Conservation (phyloP, 2,888 invertebrate species). For the Serrognathus titanus region DNA sequence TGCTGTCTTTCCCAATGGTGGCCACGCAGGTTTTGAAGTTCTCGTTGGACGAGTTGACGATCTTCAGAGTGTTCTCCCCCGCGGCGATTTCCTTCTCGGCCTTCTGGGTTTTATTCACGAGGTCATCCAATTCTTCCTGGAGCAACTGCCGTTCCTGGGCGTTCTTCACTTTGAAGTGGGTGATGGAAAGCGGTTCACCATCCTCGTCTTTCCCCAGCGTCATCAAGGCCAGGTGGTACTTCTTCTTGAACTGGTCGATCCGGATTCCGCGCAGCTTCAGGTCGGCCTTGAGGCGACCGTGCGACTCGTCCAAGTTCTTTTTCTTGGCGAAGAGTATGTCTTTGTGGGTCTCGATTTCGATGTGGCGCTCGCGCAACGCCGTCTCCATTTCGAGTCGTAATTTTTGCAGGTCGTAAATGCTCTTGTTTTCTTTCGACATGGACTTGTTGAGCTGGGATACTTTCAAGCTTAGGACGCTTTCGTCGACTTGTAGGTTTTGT, state of each 20-base stretch:
- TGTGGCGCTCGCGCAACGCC: conserved; percentile 58
- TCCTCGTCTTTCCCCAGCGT: conserved; percentile 69
- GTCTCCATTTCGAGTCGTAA: conserved; percentile 68
- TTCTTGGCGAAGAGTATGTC: conserved; percentile 54
- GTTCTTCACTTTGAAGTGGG: conserved; percentile 68
- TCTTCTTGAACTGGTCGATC: conserved; percentile 57
- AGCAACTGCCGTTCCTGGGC: conserved; percentile 64
- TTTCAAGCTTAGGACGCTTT: conserved; percentile 65
- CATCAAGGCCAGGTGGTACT: conserved; percentile 46
- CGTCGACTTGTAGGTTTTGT: conserved; percentile 59
- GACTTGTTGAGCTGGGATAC: conserved; percentile 65
- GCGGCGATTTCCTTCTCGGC: conserved; percentile 84
- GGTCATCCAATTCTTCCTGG: conserved; percentile 73
- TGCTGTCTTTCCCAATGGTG: conserved; percentile 55
- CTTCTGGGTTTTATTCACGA: conserved; percentile 75
- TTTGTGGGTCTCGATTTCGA: conserved; percentile 56
- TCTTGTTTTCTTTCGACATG: conserved; percentile 60
- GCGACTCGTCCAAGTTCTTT: conserved; percentile 53
- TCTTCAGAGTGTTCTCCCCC: conserved; percentile 81
- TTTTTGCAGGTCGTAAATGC: conserved; percentile 65
- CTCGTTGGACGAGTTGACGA: conserved; percentile 76
- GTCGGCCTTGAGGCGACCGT: conserved; percentile 52
- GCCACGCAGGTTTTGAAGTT: conserved; percentile 67
- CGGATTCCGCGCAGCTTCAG: conserved; percentile 52
- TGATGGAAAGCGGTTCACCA: conserved; percentile 66